These are phyloP conservation scores for Hipposideros armiger DNA, from an alignment of 2,113 vertebrate species.

Conservation along the genomic window DNA sequence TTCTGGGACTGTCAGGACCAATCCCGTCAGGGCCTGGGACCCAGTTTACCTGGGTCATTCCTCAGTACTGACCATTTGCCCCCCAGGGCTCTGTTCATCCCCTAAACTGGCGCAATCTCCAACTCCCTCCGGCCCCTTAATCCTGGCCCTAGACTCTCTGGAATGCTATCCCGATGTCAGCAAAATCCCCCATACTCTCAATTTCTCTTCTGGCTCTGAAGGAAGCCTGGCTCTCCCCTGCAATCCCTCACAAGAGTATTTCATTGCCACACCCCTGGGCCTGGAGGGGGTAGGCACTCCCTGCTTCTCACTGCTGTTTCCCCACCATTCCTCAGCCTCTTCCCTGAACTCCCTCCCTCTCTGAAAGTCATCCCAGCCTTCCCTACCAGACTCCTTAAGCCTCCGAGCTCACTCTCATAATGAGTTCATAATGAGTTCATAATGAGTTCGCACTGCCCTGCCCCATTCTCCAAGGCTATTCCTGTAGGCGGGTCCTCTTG, in stretches of 20 bases:
- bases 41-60: accelerated
- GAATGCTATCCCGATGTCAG: not conserved
- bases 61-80: not conserved
- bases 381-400: not conserved
- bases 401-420: no score
- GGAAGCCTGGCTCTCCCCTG: not conserved
- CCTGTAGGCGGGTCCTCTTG: not conserved
- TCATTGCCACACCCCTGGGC: not conserved
- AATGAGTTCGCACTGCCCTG: no score
- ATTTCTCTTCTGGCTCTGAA: not conserved
- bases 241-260: no score
- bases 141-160: not conserved
- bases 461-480: not conserved
- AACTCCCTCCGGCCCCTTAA: no score
- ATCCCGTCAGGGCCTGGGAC: not conserved
- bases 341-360: not conserved
- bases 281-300: not conserved
- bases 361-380: not conserved
- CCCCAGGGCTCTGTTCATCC: not conserved
- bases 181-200: not conserved
- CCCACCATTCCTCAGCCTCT: not conserved
- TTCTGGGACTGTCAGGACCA: not conserved
- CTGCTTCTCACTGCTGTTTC: not conserved
- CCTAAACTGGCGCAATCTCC: not conserved
- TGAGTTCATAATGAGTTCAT: no score